Conservation (phyloP, 2,113 vertebrate genomes). For the Paedocypris sp. region DNA sequence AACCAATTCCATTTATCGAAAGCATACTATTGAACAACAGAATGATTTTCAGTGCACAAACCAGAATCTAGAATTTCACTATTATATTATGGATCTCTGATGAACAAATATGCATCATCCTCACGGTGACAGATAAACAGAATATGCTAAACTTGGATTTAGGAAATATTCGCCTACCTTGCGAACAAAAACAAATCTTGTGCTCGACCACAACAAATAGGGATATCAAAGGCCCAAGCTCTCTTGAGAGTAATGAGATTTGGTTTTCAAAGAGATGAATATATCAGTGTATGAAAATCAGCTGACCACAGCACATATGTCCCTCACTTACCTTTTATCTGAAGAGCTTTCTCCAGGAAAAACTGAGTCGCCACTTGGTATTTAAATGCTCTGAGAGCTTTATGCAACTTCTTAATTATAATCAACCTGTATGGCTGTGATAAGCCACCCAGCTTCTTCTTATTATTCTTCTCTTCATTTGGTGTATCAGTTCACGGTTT, state of each 20-base stretch:
- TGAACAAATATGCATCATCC: conserved; percentile 12
- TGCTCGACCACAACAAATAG: conserved; percentile 35
- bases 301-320: conserved; percentile 50
- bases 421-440: conserved; percentile 20
- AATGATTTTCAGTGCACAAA: too few relatives aligned
- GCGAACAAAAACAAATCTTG: conserved; percentile 30
- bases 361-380: conserved; percentile 52
- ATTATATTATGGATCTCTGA: too few relatives aligned
- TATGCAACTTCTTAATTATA: conserved; percentile 45
- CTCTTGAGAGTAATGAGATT: conserved; percentile 43
- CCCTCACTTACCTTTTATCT: conserved; percentile 58
- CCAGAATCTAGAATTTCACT: too few relatives aligned
- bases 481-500: neutral
- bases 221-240: conserved; percentile 47
- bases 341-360: conserved; percentile 48
- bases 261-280: conserved; percentile 64
- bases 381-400: conserved; percentile 50
- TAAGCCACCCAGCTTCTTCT: neutral
- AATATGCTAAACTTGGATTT: conserved; percentile 30
- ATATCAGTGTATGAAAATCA: conserved; percentile 54
- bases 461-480: neutral
- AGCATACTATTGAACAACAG: too few relatives aligned
- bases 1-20: too few relatives aligned
- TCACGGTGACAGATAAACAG: conserved; percentile 19
- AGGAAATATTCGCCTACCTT: conserved; percentile 35